Percentiles rank a stretch among this genome's conserved stretches.
These are phyloP conservation scores for Petrocephalus schoutedeni DNA, from an alignment of 2,797 vertebrate species.

Conservation along the genomic window DNA sequence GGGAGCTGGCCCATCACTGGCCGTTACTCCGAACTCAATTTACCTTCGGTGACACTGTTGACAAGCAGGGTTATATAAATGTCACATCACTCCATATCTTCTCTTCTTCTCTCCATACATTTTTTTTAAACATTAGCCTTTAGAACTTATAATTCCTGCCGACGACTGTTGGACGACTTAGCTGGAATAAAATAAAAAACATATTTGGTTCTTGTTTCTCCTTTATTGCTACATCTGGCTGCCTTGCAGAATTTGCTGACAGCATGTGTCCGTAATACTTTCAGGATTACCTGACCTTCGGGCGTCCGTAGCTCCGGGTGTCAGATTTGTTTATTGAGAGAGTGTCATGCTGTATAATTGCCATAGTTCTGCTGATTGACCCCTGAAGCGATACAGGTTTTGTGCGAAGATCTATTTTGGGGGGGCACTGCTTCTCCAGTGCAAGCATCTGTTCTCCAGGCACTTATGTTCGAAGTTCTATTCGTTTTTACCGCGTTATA, in stretches of 20 bases:
- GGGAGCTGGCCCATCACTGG: not conserved
- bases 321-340: not conserved
- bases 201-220: not conserved
- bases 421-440: not conserved
- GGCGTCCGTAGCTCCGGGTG: not conserved
- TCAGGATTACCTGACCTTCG: not conserved
- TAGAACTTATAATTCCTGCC: not conserved
- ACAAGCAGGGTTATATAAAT: not conserved
- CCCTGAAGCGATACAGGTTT: not conserved
- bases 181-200: not conserved
- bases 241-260: not conserved
- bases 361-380: not conserved
- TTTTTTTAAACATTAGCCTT: not conserved
- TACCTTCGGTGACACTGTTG: not conserved
- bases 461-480: not conserved
- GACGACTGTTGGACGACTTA: not conserved
- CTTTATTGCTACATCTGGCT: not conserved
- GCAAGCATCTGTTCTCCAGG: not conserved
- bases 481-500: not conserved
- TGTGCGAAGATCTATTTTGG: not conserved
- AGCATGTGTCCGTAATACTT: not conserved
- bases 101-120: not conserved
- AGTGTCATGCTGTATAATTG: not conserved
- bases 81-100: constrained; percentile 14
- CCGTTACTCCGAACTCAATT: not conserved